Percentiles rank a stretch among this genome's conserved stretches.
phyloP scores from a whole-genome alignment of 2,797 vertebrate genomes.

The Pangasius krempfi region DNA sequence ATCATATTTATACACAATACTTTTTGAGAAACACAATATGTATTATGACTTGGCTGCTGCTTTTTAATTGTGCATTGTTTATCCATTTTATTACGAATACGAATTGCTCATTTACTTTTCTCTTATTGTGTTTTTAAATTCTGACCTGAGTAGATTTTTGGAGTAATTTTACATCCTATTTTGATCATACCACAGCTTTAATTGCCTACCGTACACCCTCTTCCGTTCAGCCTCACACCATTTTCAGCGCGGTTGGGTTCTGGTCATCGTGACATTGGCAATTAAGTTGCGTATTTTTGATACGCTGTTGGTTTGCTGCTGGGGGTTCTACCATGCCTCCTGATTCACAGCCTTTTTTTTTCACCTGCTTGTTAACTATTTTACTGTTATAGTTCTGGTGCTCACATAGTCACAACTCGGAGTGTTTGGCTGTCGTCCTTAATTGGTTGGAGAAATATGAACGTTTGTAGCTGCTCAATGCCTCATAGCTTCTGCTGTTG shows the following conservation, averaged over 20 bases:
- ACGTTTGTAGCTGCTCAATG: slow-evolving; percentile 15
- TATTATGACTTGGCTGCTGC: neutral
- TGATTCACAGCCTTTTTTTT: neutral
- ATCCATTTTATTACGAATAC: neutral
- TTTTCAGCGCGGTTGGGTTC: neutral
- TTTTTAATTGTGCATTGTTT: neutral
- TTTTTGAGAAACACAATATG: neutral
- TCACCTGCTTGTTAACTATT: neutral
- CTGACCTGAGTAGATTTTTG: neutral
- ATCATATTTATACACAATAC: neutral
- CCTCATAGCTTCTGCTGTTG: slow-evolving; percentile 7
- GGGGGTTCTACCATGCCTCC: neutral
- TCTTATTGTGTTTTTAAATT: neutral
- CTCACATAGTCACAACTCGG: neutral
- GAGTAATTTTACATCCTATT: neutral
- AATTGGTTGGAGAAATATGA: slow-evolving; percentile 12
- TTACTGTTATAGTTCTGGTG: neutral
- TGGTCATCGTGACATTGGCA: neutral
- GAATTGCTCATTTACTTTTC: neutral
- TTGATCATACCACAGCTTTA: neutral
- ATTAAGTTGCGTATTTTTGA: neutral
- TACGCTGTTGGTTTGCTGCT: neutral
- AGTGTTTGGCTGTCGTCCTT: slow-evolving; percentile 6
- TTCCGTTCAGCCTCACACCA: neutral
- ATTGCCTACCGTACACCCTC: neutral